Percentiles rank a stretch among this genome's conserved stretches.
phyloP scores from a whole-genome alignment of 92 coral and sea anemone species.

The Umimayanthus kanabou region DNA sequence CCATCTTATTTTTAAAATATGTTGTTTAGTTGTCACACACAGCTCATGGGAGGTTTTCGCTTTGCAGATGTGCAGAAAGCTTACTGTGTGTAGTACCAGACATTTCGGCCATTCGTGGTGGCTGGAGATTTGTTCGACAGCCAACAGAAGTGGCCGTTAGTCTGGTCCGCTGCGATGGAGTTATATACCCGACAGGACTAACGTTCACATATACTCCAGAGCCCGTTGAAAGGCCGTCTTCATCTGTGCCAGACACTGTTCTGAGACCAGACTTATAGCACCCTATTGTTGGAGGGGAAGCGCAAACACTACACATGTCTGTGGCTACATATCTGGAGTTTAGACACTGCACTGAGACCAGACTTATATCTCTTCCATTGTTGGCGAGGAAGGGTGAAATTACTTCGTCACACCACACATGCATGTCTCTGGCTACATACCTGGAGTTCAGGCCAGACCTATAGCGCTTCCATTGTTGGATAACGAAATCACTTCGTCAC shows the following conservation, averaged over 20 bases:
- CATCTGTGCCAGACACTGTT: constrained; percentile 57
- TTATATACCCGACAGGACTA: constrained; percentile 95
- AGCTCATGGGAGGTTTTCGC: background rate
- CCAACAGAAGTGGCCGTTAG: constrained; percentile 98
- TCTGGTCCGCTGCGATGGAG: constrained; percentile 94
- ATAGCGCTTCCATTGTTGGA: constrained; percentile 24
- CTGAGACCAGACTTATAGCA: constrained; percentile 56
- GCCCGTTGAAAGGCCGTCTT: constrained; percentile 87
- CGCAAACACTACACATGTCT: too few species aligned
- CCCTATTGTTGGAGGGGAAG: constrained; percentile 33
- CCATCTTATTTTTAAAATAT: too few species aligned
- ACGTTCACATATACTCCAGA: constrained; percentile 98
- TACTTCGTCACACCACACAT: background rate
- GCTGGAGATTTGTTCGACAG: constrained; percentile 97
- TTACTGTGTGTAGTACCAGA: constrained; percentile 97
- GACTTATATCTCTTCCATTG: constrained; percentile 43
- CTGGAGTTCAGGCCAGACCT: constrained; percentile 51
- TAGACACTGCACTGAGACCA: constrained; percentile 49
- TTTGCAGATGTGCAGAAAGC: constrained; percentile 88
- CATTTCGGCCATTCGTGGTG: constrained; percentile 95
- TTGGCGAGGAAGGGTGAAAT: background rate
- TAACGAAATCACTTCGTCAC: background rate
- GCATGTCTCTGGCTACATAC: background rate
- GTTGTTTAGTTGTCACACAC: background rate
- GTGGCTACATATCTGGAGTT: background rate